Evolutionary conservation across 2,888 invertebrate genomes (phyloP).

Genomic region (Scaptomyza parva): DNA sequence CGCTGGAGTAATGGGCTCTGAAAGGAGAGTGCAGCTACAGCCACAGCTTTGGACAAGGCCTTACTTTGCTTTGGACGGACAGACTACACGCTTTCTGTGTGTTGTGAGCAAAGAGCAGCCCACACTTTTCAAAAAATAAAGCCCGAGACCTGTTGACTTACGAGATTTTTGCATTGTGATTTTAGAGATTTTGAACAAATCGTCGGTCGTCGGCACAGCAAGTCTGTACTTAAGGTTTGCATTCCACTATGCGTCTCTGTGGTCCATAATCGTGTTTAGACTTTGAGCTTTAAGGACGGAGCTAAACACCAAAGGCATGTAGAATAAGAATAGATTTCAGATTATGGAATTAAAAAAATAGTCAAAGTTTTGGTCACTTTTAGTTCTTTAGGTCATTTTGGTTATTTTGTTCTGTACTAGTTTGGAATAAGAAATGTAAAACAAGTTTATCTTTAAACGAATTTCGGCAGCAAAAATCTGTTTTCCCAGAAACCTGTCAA

Average conservation of each 20-base stretch:
- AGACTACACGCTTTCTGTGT: not conserved
- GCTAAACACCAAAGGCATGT: no score
- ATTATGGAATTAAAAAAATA: no score
- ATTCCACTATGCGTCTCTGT: no score
- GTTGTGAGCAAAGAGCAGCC: not conserved
- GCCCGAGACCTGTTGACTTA: not conserved
- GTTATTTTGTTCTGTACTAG: no score
- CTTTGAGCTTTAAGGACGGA: not conserved
- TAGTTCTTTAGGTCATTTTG: no score
- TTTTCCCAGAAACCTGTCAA: no score
- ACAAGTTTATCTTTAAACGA: no score
- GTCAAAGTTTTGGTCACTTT: no score
- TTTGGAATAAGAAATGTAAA: no score
- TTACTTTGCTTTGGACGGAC: not conserved
- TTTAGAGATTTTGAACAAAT: not conserved
- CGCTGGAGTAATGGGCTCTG: not conserved
- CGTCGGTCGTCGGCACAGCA: not conserved
- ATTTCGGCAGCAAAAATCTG: no score
- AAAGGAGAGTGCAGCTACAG: not conserved
- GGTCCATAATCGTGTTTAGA: no score
- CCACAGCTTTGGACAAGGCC: not conserved
- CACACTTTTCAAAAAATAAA: not conserved
- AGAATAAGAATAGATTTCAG: no score
- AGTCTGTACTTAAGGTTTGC: not conserved
- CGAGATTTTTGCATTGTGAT: not conserved